Conservation (phyloP, 2,113 vertebrate species). For the Potamarius usumacintae region DNA sequence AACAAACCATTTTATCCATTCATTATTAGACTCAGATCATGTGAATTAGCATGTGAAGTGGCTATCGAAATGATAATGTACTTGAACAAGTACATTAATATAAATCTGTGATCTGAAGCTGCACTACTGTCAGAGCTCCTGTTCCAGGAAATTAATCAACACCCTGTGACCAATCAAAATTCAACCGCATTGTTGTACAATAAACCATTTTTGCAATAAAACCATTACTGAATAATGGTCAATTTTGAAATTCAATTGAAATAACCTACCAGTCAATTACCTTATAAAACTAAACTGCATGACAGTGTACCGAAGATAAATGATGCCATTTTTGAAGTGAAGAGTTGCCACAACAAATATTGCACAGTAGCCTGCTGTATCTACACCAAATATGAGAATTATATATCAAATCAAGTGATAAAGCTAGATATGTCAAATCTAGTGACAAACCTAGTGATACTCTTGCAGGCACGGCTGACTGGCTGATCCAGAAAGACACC, state of each 20-base stretch:
- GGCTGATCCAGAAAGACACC: constrained; percentile 99
- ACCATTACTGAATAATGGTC: not conserved
- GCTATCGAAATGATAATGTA: not conserved
- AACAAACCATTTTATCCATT: not conserved
- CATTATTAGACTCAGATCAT: not conserved
- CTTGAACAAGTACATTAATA: not conserved
- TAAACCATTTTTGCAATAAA: not conserved
- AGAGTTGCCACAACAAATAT: not conserved
- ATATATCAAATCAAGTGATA: not conserved
- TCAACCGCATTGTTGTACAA: not conserved
- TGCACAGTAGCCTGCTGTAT: not conserved
- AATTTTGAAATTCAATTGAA: not conserved
- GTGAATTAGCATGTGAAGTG: not conserved
- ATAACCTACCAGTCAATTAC: not conserved
- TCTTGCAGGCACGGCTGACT: constrained; percentile 93
- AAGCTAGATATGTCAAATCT: constrained; percentile 73
- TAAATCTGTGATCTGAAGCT: not conserved
- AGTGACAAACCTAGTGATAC: constrained; percentile 84
- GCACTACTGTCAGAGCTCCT: not conserved
- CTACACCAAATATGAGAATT: not conserved
- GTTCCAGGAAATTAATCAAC: not conserved
- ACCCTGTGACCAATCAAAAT: not conserved
- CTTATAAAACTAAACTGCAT: not conserved
- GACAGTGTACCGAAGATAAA: not conserved
- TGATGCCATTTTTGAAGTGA: not conserved